Evolutionary conservation across 2,797 vertebrate genomes (phyloP), one percentile per base, ranked within the genome.

Genomic region (Pseudopleuronectes americanus): DNA sequence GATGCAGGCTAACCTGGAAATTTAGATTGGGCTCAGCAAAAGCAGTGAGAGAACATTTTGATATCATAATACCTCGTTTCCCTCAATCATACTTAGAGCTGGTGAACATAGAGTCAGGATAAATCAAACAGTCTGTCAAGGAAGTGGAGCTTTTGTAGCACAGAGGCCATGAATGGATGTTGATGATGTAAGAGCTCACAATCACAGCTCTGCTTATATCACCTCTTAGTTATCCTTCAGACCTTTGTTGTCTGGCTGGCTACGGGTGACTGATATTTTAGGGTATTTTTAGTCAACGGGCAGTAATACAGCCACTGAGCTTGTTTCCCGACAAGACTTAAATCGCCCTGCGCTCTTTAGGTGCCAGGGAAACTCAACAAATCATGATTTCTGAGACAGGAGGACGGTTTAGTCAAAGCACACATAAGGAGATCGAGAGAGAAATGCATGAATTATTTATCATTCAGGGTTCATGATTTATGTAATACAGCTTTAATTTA

Each of bases 181-280:
- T 85, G 76, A 55, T 85, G 76, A 83, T 49, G 74, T 79, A 84
- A 86, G 62, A 75, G 67, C 51, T 74, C 80, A 65, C 6, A 56
- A 45, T 78, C 68, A 62, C 7, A 0, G 31, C 63, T 60, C 62
- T 61, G 68, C 71, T 78, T 77, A 64, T 71, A 72, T 76, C 69
- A 76, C 68, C 21, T 17, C 9, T 68, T 57, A 31, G 67, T 80
- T 68, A 72, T 74, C 79, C 80, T 71, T 73, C 66, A 82, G 76
- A 41, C 53, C 77, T 79, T 84, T 85, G 77, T 80, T 77, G 76
- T 80, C 83, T 77, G 70, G 66, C 72, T 77, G 61, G 68, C 76
- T 23, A 10, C 55, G 56, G 67, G 38, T 13, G 4, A 33, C 9
- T 16, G 19, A 57, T 54, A 59, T 74, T 68, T 77, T 62, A 58